Base-by-base conservation (phyloP, 2,113 vertebrate species). In the Silurus glanis region DNA sequence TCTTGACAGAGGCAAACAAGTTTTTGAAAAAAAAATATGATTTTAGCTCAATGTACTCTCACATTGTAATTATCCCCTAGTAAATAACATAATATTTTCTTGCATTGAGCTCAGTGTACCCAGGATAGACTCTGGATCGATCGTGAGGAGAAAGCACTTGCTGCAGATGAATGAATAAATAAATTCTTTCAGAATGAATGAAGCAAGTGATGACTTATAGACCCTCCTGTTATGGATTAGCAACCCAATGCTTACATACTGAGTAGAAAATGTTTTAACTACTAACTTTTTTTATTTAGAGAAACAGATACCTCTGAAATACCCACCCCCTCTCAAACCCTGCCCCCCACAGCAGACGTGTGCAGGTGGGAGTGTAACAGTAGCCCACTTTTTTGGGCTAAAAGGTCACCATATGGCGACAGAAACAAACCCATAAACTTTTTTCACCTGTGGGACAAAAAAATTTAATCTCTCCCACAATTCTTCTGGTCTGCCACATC, bases 381-480 rank as follows among this genome's bases (percentile, higher is more conserved):
- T 76, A 76, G 10, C 53, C 72, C 3, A 76, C 9, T 12, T 76
- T 76, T 76, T 53, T 13, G 49, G 28, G 72, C 53, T 76, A 53
- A 53, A 76, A 76, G 49, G 72, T 53, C 72, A 76, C 49, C 49
- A 53, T 25, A 76, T 76, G 72, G 72, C 49, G 10, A 74, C 72
- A 51, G 47, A 9, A 75, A 51, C 6, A 1, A 23, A n/a, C 21
- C 47, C 19, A 3, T 7, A 9, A 1, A 13, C 25, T 13, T 28
- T 28, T 28, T 28, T 13, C 14, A 14, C 28, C 2, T 21, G 9
- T 21, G 9, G 23, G 71, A 49, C 37, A 37, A 37, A 37, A 37
- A 2, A 0, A 2, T 37, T 37, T 37, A 2, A 37, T 37, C 37
- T 37, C 37, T 37, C 37, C 37, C 37, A 37, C 37, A 37, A 37